A percentile compares a stretch with the other conserved stretches of the same genome.
Conservation (phyloP, 2,797 vertebrate genomes). For the Pterois miles region DNA sequence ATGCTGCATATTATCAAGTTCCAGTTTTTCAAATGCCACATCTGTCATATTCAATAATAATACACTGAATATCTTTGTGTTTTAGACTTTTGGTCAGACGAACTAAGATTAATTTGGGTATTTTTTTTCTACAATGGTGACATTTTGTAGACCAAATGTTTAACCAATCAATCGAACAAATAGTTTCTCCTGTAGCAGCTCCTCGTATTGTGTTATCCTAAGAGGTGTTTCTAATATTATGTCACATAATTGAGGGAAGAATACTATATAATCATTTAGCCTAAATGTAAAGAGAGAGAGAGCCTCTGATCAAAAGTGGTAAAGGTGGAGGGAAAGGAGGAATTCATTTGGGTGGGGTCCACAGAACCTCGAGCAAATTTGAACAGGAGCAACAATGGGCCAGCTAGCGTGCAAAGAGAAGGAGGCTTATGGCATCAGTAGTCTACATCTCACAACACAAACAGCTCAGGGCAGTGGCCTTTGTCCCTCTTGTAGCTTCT, state of each 20-base stretch:
- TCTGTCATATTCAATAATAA: no score
- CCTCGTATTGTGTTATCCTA: no score
- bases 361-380: slow-evolving; percentile 79
- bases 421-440: slow-evolving; percentile 69
- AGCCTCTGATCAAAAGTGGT: background rate
- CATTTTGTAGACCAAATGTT: background rate
- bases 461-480: slow-evolving; percentile 79
- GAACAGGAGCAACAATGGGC: slow-evolving; percentile 77
- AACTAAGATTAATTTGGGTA: background rate
- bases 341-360: slow-evolving; percentile 69
- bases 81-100: background rate
- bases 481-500: slow-evolving; percentile 61
- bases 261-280: background rate
- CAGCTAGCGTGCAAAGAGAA: slow-evolving; percentile 68
- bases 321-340: slow-evolving; percentile 43
- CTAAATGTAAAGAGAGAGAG: background rate
- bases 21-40: background rate
- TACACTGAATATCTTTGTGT: background rate
- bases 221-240: background rate
- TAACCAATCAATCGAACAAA: background rate
- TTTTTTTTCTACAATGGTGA: background rate
- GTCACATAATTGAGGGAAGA: background rate
- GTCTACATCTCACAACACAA: slow-evolving; percentile 75
- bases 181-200: background rate
- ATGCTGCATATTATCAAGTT: background rate